phyloP scores from a whole-genome alignment of 2,797 vertebrate species.

The Babyrousa celebensis region DNA sequence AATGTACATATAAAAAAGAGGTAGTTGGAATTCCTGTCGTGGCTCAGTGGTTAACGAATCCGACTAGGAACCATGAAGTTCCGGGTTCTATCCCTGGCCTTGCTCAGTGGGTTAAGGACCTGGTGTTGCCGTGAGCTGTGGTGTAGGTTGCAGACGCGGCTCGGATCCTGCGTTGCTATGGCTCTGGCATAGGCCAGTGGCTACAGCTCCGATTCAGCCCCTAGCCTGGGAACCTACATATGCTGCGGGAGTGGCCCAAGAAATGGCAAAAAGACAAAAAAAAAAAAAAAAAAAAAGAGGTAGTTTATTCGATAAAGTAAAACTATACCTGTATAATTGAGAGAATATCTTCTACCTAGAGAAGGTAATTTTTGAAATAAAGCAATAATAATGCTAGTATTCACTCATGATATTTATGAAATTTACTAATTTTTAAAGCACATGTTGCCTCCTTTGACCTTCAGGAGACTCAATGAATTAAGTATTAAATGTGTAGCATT shows the following conservation, averaged over 20 bases:
- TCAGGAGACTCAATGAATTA: conserved; percentile 18
- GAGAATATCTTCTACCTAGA: not conserved
- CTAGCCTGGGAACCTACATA: too few species aligned
- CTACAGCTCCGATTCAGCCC: too few species aligned
- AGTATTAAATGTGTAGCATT: not conserved
- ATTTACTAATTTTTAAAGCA: not conserved
- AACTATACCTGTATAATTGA: not conserved
- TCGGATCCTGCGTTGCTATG: too few species aligned
- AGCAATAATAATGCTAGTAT: not conserved
- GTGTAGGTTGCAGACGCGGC: too few species aligned
- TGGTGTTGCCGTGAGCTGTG: too few species aligned
- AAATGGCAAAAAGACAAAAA: too few species aligned
- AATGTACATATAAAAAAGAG: not conserved
- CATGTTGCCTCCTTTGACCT: not conserved
- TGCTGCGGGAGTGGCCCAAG: too few species aligned
- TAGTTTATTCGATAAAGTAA: not conserved
- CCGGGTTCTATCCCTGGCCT: too few species aligned
- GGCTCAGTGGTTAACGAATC: too few species aligned
- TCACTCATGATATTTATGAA: not conserved
- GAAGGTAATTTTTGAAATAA: not conserved
- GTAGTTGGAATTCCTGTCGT: not conserved
- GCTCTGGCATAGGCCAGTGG: too few species aligned
- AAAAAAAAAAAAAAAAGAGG: not conserved
- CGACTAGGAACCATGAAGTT: too few species aligned
- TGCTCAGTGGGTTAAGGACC: too few species aligned